phyloP scores from a whole-genome alignment of 2,888 invertebrate genomes.

The Gymnosoma rotundatum region DNA sequence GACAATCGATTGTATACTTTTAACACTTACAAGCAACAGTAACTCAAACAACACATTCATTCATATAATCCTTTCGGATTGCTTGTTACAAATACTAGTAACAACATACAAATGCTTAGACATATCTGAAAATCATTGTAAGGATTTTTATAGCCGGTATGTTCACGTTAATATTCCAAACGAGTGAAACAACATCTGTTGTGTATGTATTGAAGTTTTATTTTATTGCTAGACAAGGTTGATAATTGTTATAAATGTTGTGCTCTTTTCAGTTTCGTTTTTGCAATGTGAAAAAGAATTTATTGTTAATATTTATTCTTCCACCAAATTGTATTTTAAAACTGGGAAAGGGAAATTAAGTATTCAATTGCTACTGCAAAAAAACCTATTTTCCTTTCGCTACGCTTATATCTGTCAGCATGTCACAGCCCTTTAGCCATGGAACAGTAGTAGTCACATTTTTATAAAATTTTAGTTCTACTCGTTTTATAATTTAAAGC shows the following conservation, averaged over 20 bases:
- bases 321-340: neutral
- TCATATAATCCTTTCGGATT: conserved; percentile 36
- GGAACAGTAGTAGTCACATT: no score
- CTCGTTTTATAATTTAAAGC: no score
- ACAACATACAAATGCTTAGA: neutral
- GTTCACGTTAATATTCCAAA: conserved; percentile 7
- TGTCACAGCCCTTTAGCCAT: no score
- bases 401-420: no score
- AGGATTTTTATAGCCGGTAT: neutral
- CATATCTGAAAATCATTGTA: neutral
- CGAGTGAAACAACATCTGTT: conserved; percentile 54
- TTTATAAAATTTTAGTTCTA: no score
- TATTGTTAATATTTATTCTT: conserved; percentile 5
- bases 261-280: conserved; percentile 16
- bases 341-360: no score
- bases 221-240: conserved; percentile 67
- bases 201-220: conserved; percentile 63
- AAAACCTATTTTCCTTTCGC: no score
- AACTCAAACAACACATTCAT: conserved; percentile 3
- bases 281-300: conserved; percentile 16
- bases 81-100: conserved; percentile 14
- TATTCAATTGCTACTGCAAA: no score
- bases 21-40: conserved; percentile 26
- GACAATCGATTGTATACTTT: conserved; percentile 68
- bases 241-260: conserved; percentile 68